Evolutionary conservation across 2,113 vertebrate genomes (phyloP).

Genomic region (Brachyistius frenatus): DNA sequence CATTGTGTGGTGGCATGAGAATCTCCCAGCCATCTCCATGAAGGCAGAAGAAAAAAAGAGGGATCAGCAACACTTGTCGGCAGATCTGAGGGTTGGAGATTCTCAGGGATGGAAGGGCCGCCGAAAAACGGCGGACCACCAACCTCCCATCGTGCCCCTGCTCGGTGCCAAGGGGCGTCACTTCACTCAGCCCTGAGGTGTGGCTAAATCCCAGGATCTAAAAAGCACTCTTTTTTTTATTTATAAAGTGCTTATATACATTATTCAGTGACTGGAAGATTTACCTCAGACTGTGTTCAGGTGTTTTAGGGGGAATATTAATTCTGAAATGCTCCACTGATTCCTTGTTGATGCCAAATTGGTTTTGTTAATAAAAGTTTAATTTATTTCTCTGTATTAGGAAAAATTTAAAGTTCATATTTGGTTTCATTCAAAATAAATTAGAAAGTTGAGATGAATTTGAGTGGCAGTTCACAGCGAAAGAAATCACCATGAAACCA

Average conservation of each 20-base stretch:
- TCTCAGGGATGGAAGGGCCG: slow-evolving; percentile 50
- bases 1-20: slow-evolving; percentile 85
- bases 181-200: slow-evolving; percentile 31
- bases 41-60: slow-evolving; percentile 72
- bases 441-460: not conserved
- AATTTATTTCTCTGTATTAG: not conserved
- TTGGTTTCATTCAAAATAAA: not conserved
- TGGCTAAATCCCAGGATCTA: slow-evolving; percentile 8
- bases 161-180: slow-evolving; percentile 58
- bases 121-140: slow-evolving; percentile 45
- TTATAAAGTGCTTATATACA: not conserved
- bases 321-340: not conserved
- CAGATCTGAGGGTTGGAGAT: slow-evolving; percentile 78
- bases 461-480: not conserved
- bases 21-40: slow-evolving; percentile 77
- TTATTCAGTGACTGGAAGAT: not conserved
- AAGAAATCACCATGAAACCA: not conserved
- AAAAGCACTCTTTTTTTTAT: not conserved
- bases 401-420: not conserved
- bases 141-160: slow-evolving; percentile 45
- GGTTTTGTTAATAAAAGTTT: not conserved
- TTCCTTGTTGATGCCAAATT: not conserved
- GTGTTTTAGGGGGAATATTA: not conserved
- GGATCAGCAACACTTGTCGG: slow-evolving; percentile 80
- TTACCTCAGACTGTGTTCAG: not conserved